Conservation (phyloP, 2,888 invertebrate genomes). For the Carcina quercana region DNA sequence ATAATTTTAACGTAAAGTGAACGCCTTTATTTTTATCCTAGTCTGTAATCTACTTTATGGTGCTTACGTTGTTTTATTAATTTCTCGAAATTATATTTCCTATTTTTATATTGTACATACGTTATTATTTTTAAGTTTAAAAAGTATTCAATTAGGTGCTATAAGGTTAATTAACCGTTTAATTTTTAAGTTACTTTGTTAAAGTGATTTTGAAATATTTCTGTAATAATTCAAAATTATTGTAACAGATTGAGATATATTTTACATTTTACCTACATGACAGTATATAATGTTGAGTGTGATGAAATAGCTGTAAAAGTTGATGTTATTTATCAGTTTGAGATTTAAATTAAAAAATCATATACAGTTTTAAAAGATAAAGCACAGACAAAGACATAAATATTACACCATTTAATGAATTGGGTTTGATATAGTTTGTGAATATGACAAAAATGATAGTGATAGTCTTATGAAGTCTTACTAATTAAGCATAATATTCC, state of each 20-base stretch:
- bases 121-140: constrained; percentile 21
- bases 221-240: background rate
- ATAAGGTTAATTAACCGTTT: constrained; percentile 18
- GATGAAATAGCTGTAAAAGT: background rate
- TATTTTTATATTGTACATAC: constrained; percentile 26
- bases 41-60: constrained; percentile 26
- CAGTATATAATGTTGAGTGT: no score
- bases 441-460: no score
- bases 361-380: no score
- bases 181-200: background rate
- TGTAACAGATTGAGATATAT: background rate
- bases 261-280: constrained; percentile 35
- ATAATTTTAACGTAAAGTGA: constrained; percentile 1
- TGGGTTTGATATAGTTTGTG: no score
- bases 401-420: no score
- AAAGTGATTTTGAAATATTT: no score
- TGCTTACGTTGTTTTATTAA: constrained; percentile 23
- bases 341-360: no score
- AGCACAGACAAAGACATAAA: no score
- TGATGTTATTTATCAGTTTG: background rate
- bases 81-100: constrained; percentile 10
- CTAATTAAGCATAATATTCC: no score
- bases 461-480: no score
- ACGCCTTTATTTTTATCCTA: constrained; percentile 18
- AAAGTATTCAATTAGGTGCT: constrained; percentile 25